These are phyloP conservation scores for Tetragonula carbonaria DNA, from an alignment of 2,888 invertebrate genomes.

Conservation along the genomic window DNA sequence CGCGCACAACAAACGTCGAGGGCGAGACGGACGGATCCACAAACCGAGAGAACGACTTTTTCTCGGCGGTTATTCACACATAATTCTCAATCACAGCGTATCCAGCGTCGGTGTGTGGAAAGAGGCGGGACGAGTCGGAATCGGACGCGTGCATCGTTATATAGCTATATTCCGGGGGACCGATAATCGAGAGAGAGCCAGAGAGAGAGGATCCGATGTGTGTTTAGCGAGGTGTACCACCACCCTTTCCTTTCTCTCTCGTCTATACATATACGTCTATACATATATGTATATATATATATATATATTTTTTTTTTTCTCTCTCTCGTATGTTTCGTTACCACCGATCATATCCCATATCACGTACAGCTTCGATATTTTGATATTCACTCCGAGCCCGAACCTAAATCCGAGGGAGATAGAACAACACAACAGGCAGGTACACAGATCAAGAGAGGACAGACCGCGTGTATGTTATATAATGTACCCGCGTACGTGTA, in stretches of 20 bases:
- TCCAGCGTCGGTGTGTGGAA: background rate
- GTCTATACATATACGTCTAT: too few species aligned
- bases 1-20: background rate
- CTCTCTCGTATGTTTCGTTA: background rate
- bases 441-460: slow-evolving; percentile 45
- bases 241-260: background rate
- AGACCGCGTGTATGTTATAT: slow-evolving; percentile 55
- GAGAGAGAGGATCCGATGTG: background rate
- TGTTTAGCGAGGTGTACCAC: slow-evolving; percentile 16
- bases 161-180: slow-evolving; percentile 18
- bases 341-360: slow-evolving; percentile 27
- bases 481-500: slow-evolving; percentile 57
- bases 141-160: slow-evolving; percentile 27
- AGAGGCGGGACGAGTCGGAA: background rate
- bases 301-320: background rate
- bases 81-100: slow-evolving; percentile 32
- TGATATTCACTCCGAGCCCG: slow-evolving; percentile 39
- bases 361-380: slow-evolving; percentile 33
- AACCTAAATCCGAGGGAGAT: slow-evolving; percentile 43
- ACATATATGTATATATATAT: too few species aligned
- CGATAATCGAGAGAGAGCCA: slow-evolving; percentile 33
- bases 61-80: background rate
- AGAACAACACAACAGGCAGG: slow-evolving; percentile 50
- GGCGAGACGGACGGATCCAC: background rate
- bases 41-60: background rate